Conservation (phyloP, 2,113 vertebrate genomes). For the Dasyprocta punctata region DNA sequence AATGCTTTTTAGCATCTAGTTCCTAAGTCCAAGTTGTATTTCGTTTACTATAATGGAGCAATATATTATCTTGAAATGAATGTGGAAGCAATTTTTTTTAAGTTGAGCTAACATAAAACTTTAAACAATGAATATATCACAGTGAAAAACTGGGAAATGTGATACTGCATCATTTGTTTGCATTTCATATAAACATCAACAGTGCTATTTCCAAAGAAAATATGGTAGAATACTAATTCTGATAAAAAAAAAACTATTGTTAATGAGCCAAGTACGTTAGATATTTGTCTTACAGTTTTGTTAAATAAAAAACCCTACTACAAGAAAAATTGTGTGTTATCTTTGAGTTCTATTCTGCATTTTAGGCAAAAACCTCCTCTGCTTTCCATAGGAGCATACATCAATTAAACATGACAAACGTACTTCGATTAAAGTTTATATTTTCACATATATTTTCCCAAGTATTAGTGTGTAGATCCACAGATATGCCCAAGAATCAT, state of each 20-base stretch:
- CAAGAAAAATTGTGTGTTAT: slow-evolving; percentile 49
- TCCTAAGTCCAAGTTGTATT: slow-evolving; percentile 68
- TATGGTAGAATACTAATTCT: slow-evolving; percentile 82
- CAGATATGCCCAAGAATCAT: slow-evolving; percentile 10
- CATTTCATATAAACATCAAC: slow-evolving; percentile 82
- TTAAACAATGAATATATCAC: slow-evolving; percentile 85
- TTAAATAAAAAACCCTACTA: slow-evolving; percentile 8
- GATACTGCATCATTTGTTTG: slow-evolving; percentile 83
- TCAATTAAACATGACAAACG: slow-evolving; percentile 59
- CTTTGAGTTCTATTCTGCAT: neutral
- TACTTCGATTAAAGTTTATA: slow-evolving; percentile 59
- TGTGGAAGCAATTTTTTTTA: slow-evolving; percentile 80
- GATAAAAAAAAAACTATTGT: slow-evolving; percentile 80
- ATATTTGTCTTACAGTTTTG: slow-evolving; percentile 80
- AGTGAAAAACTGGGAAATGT: slow-evolving; percentile 84
- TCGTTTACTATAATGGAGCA: slow-evolving; percentile 78
- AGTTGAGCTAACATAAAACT: slow-evolving; percentile 82
- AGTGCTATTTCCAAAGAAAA: slow-evolving; percentile 84
- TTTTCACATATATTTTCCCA: slow-evolving; percentile 50
- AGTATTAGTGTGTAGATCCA: slow-evolving; percentile 12
- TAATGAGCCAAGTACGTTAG: slow-evolving; percentile 78
- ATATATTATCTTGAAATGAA: slow-evolving; percentile 83
- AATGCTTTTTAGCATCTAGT: slow-evolving; percentile 64
- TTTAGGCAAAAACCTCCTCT: slow-evolving; percentile 50
- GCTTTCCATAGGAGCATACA: slow-evolving; percentile 40